phyloP scores from a whole-genome alignment of 2,888 invertebrate species.

The Sturmia bella region DNA sequence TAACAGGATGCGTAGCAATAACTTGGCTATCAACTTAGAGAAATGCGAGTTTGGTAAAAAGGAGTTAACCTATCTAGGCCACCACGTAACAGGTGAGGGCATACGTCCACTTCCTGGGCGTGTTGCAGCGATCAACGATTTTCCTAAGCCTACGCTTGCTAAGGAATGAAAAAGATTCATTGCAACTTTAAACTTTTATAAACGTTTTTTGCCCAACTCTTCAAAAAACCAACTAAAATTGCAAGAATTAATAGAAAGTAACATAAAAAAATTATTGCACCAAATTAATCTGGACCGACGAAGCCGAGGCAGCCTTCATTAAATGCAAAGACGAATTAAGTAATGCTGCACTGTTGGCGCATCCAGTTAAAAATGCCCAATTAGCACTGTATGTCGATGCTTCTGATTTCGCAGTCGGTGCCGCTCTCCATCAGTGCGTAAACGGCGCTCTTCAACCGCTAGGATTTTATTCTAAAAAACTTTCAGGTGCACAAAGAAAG shows the following conservation, averaged over 20 bases:
- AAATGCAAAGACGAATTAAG: constrained; percentile 50
- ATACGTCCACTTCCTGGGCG: constrained; percentile 57
- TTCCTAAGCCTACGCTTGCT: too few relatives aligned
- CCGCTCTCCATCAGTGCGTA: constrained; percentile 55
- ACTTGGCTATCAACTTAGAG: constrained; percentile 27
- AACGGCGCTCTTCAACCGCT: too few relatives aligned
- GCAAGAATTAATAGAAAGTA: constrained; percentile 43
- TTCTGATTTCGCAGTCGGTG: constrained; percentile 43
- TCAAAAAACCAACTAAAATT: constrained; percentile 51
- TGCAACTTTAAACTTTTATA: constrained; percentile 16
- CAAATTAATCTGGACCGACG: constrained; percentile 40
- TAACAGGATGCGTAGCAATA: constrained; percentile 16
- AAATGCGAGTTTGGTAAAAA: constrained; percentile 58
- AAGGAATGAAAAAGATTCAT: too few relatives aligned
- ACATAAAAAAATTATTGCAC: constrained; percentile 64
- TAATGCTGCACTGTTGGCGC: constrained; percentile 49
- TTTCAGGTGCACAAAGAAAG: too few relatives aligned
- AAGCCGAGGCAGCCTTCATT: constrained; percentile 53
- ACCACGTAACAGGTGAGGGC: constrained; percentile 61
- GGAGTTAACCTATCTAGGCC: constrained; percentile 48
- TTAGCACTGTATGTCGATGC: constrained; percentile 57
- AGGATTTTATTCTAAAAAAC: too few relatives aligned
- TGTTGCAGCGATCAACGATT: too few relatives aligned
- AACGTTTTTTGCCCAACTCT: too few relatives aligned
- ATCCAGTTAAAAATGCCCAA: constrained; percentile 31